Evolutionary conservation across 2,797 vertebrate genomes (phyloP).

Genomic region (Tragopan temminckii): DNA sequence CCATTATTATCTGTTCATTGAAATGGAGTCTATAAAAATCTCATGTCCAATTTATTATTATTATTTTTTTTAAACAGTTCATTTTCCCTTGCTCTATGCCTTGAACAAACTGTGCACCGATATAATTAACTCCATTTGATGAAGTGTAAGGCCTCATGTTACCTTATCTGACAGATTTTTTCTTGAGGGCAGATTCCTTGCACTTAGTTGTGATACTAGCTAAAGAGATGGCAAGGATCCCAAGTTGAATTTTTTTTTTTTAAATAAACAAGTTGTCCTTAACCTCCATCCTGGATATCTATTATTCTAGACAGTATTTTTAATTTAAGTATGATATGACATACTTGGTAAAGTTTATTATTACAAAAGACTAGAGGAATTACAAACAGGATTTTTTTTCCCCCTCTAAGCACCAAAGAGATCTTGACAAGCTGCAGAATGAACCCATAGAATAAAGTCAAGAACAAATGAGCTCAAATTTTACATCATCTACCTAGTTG

Average conservation of each 20-base stretch:
- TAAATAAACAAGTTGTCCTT: background rate
- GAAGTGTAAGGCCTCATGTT: background rate
- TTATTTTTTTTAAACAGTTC: background rate
- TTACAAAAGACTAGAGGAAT: background rate
- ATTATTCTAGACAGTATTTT: background rate
- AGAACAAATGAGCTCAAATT: background rate
- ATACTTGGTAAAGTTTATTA: background rate
- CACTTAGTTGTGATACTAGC: rapidly evolving
- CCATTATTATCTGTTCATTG: background rate
- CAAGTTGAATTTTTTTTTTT: background rate
- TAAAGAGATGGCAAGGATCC: background rate
- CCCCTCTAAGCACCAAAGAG: background rate
- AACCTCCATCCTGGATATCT: background rate
- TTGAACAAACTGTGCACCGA: background rate
- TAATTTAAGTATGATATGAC: background rate
- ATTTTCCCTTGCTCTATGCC: background rate
- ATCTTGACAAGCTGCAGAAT: background rate
- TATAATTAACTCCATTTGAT: background rate
- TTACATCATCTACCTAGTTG: background rate
- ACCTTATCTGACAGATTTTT: background rate
- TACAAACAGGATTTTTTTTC: background rate
- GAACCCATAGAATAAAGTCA: background rate
- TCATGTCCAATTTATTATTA: background rate
- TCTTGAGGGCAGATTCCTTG: background rate
- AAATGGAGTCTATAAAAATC: background rate